Percentiles rank a stretch among this genome's conserved stretches.
Conservation (phyloP, 2,113 vertebrate genomes). For the Panurus biarmicus region DNA sequence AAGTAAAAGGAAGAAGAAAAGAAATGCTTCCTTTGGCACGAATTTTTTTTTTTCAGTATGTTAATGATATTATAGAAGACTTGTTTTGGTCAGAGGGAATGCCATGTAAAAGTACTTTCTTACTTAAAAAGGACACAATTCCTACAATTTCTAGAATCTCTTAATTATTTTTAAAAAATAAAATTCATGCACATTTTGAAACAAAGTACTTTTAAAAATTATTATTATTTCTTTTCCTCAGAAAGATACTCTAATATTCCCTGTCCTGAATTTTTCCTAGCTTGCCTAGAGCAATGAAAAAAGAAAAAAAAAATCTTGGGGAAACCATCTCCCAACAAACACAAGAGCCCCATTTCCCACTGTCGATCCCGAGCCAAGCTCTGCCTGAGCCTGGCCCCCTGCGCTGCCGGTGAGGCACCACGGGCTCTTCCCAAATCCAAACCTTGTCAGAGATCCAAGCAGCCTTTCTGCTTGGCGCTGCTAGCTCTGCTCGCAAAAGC, state of each 20-base stretch:
- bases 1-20: background rate
- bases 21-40: background rate
- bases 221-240: no score
- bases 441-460: background rate
- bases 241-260: no score
- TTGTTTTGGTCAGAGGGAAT: background rate
- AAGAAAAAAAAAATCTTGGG: background rate
- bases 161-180: background rate
- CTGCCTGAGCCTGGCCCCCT: accelerated
- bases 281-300: background rate
- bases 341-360: background rate
- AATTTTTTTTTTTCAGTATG: background rate
- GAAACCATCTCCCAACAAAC: background rate
- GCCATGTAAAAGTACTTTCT: background rate
- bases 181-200: background rate
- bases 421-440: background rate
- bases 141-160: background rate
- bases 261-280: background rate
- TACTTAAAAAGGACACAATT: background rate
- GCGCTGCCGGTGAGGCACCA: accelerated
- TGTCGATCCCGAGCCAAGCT: background rate
- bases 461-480: background rate
- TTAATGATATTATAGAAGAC: background rate
- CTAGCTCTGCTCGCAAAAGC: background rate
- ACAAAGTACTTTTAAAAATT: background rate